A percentile compares a stretch with the other conserved stretches of the same genome.
These are phyloP conservation scores for Myiagra hebetior DNA, from an alignment of 2,113 vertebrate genomes.

Conservation along the genomic window DNA sequence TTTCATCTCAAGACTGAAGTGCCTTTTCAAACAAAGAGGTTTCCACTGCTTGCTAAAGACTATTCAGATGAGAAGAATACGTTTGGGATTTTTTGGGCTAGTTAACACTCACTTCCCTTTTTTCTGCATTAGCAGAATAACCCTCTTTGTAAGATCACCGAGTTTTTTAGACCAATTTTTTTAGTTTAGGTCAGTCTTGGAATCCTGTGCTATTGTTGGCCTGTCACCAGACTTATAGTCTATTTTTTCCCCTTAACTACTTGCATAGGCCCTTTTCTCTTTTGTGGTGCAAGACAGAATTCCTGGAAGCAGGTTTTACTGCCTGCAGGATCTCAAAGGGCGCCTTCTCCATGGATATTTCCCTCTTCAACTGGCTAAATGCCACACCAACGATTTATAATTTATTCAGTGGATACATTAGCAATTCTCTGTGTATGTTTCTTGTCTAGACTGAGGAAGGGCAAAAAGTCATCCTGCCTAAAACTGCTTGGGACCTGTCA, in stretches of 20 bases:
- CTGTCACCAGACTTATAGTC: neutral
- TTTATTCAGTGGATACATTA: neutral
- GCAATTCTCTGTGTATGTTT: constrained; percentile 24
- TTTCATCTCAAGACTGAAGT: constrained; percentile 34
- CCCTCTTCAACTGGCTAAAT: neutral
- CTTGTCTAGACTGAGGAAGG: constrained; percentile 71
- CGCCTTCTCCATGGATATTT: neutral
- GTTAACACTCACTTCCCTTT: neutral
- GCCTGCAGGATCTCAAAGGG: neutral
- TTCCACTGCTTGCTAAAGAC: constrained; percentile 18
- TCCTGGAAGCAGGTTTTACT: constrained; percentile 19
- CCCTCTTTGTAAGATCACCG: constrained; percentile 8
- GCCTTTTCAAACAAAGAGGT: constrained; percentile 24
- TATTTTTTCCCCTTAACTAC: neutral
- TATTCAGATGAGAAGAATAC: constrained; percentile 44
- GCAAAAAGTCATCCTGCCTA: constrained; percentile 28
- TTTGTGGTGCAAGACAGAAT: constrained; percentile 10
- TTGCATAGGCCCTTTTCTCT: constrained; percentile 11
- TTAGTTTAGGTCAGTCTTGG: constrained; percentile 2
- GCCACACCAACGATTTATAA: neutral
- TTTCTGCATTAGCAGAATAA: neutral
- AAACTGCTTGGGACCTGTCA: constrained; percentile 38
- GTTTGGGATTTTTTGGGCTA: constrained; percentile 14
- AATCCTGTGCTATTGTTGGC: constrained; percentile 50
- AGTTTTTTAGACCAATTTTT: neutral